Evolutionary conservation across 1,140 invertebrate species (phyloP).

Genomic region (Tigriopus japonicus): DNA sequence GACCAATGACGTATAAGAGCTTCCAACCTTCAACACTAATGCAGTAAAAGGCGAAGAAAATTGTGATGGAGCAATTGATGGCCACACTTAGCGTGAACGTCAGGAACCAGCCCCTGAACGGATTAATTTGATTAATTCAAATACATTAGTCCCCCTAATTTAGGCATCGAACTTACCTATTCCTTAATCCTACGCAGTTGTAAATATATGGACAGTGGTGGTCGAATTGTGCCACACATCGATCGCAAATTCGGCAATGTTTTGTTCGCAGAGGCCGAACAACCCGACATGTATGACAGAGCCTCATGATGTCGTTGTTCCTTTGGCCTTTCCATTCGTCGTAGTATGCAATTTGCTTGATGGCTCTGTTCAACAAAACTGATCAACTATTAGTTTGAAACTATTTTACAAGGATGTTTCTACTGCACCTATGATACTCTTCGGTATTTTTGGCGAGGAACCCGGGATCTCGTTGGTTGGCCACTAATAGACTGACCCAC

Average conservation of each 20-base stretch:
- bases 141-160: too few relatives aligned
- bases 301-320: conserved; percentile 46
- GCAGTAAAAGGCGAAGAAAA: conserved; percentile 71
- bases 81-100: conserved; percentile 65
- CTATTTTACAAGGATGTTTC: too few relatives aligned
- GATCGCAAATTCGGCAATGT: conserved; percentile 74
- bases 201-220: conserved; percentile 90
- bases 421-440: conserved; percentile 41
- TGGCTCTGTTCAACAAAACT: conserved; percentile 33
- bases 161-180: conserved; percentile 42
- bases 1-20: conserved; percentile 52
- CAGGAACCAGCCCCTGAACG: conserved; percentile 66
- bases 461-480: conserved; percentile 67
- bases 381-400: too few relatives aligned
- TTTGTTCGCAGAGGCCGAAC: conserved; percentile 66
- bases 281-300: conserved; percentile 77
- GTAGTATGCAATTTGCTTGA: conserved; percentile 64
- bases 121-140: conserved; percentile 10
- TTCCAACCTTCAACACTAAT: conserved; percentile 65
- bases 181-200: conserved; percentile 69
- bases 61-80: conserved; percentile 62
- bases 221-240: conserved; percentile 78
- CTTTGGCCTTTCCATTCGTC: conserved; percentile 68
- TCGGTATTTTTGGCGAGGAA: conserved; percentile 71
- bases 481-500: conserved; percentile 79